Evolutionary conservation across 2,113 vertebrate species (phyloP).

Genomic region (Leptocoma aspasia): DNA sequence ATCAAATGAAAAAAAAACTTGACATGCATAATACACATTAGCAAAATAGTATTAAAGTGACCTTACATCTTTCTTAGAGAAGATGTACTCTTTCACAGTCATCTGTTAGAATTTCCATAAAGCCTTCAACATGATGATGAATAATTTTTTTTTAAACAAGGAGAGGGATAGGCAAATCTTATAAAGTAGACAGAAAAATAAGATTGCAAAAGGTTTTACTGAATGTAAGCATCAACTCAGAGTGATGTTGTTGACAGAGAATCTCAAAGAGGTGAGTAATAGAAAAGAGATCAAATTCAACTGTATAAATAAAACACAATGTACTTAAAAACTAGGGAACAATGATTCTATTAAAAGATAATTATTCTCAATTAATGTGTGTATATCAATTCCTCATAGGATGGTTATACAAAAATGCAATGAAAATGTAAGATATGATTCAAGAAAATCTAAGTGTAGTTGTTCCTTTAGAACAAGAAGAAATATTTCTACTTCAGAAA

Average conservation of each 20-base stretch:
- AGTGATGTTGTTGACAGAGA: not conserved
- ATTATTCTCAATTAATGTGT: not conserved
- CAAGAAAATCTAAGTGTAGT: not conserved
- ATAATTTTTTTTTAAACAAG: not conserved
- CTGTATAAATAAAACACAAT: not conserved
- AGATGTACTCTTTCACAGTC: not conserved
- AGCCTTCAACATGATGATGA: not conserved
- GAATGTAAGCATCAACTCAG: not conserved
- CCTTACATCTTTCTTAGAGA: not conserved
- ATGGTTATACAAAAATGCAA: not conserved
- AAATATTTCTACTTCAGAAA: not conserved
- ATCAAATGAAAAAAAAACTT: constrained; percentile 15
- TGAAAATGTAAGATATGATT: not conserved
- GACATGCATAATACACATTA: not conserved
- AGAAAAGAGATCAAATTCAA: not conserved
- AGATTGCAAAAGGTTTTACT: not conserved
- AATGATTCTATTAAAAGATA: not conserved
- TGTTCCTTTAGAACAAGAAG: not conserved
- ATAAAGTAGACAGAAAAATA: not conserved
- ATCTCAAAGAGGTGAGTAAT: not conserved
- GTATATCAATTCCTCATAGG: not conserved
- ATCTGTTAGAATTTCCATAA: not conserved
- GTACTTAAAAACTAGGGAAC: not conserved
- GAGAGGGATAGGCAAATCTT: not conserved
- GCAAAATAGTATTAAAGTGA: constrained; percentile 2